phyloP scores from a whole-genome alignment of 2,888 invertebrate genomes.

The Odontocolon sp. region DNA sequence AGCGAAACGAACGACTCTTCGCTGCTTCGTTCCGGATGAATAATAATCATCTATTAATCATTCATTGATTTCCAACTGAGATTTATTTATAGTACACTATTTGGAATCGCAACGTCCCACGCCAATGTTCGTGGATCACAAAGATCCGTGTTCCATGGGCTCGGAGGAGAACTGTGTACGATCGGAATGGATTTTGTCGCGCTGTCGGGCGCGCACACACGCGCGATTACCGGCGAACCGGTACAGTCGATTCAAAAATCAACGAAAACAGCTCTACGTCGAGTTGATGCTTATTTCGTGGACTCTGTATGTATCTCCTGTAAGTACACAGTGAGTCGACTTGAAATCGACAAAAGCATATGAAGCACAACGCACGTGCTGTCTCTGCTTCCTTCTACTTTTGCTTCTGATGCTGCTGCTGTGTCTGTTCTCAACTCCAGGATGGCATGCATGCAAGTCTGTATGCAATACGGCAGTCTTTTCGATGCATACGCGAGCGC shows the following conservation, averaged over 20 bases:
- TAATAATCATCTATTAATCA: conserved; percentile 47
- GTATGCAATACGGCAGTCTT: conserved; percentile 49
- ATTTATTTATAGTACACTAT: conserved; percentile 12
- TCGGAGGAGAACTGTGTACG: conserved; percentile 22
- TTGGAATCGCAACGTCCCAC: conserved; percentile 34
- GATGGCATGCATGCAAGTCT: conserved; percentile 24
- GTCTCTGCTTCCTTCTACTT: conserved; percentile 15
- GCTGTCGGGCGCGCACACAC: conserved; percentile 39
- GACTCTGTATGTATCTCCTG: conserved; percentile 27
- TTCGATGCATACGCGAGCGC: conserved; percentile 27
- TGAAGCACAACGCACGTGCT: conserved; percentile 15
- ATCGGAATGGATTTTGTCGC: conserved; percentile 57
- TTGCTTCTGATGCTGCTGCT: conserved; percentile 17
- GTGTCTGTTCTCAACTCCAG: not conserved
- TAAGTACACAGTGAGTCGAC: conserved; percentile 4
- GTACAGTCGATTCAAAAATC: conserved; percentile 43
- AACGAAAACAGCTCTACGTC: not conserved
- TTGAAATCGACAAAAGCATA: not conserved
- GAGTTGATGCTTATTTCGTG: not conserved
- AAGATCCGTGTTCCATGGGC: conserved; percentile 36
- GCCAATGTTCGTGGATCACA: conserved; percentile 45
- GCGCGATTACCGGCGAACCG: conserved; percentile 68
- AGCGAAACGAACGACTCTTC: not conserved
- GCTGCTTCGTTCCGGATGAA: conserved; percentile 14
- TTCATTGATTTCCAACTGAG: not conserved